Evolutionary conservation across 2,888 invertebrate species (phyloP).

Genomic region (Philaethria dido): DNA sequence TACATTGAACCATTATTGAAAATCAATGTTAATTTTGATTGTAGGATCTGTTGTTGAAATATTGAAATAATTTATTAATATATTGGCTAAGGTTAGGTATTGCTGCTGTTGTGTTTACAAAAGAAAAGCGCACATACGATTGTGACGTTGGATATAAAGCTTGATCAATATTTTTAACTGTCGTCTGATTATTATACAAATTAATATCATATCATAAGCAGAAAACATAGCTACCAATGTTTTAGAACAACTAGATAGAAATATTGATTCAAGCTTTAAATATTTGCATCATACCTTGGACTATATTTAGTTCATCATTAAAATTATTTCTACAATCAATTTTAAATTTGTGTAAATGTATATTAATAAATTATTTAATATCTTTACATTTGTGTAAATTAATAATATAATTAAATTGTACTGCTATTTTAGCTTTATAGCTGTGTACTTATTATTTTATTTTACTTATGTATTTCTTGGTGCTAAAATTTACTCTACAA

Average conservation of each 20-base stretch:
- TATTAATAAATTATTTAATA: conserved; percentile 16
- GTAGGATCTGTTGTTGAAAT: conserved; percentile 12
- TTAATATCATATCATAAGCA: not conserved
- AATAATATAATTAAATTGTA: not conserved
- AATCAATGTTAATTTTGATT: not conserved
- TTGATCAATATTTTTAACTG: not conserved
- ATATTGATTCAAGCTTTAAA: not conserved
- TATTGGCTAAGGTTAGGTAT: conserved; percentile 3
- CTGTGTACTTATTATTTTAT: conserved; percentile 16
- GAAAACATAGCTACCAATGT: no score
- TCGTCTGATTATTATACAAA: not conserved
- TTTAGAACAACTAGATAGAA: not conserved
- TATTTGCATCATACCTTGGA: conserved; percentile 9
- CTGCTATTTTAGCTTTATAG: not conserved
- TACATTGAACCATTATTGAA: not conserved
- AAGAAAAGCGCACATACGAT: not conserved
- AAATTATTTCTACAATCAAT: no score
- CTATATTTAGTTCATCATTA: conserved; percentile 2
- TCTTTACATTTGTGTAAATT: not conserved
- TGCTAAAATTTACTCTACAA: not conserved
- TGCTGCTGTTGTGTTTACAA: not conserved
- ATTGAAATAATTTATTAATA: conserved; percentile 16
- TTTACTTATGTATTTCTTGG: conserved; percentile 13
- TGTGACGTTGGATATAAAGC: not conserved
- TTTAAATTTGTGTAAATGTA: not conserved